A percentile compares a stretch with the other conserved stretches of the same genome.
Evolutionary conservation across 2,888 invertebrate genomes (phyloP).

Genomic region (Diaprepes abbreviatus): DNA sequence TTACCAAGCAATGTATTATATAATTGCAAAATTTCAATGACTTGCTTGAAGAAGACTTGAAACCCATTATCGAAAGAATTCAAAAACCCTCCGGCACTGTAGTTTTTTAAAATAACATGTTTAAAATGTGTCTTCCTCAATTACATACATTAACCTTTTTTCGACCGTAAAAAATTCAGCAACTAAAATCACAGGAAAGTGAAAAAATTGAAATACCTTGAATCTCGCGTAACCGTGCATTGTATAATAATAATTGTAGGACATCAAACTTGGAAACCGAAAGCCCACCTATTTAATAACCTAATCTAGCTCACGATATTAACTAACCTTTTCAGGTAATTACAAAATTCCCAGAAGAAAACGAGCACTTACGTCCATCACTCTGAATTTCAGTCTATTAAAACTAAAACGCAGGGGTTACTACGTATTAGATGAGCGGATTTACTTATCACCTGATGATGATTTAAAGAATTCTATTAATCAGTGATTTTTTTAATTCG

Average conservation of each 20-base stretch:
- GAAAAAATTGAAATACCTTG: slow-evolving; percentile 10
- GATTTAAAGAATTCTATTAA: too few species aligned
- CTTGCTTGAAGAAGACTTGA: too few species aligned
- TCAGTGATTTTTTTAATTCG: too few species aligned
- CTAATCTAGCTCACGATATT: slow-evolving; percentile 44
- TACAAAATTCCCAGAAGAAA: slow-evolving; percentile 45
- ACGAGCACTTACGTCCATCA: slow-evolving; percentile 46
- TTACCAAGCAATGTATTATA: too few species aligned
- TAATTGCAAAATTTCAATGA: too few species aligned
- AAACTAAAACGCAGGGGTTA: slow-evolving; percentile 24
- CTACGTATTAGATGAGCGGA: slow-evolving; percentile 10
- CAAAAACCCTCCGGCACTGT: too few species aligned
- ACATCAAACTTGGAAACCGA: slow-evolving; percentile 26
- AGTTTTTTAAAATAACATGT: too few species aligned
- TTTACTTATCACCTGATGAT: too few species aligned
- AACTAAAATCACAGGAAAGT: background rate
- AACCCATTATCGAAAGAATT: too few species aligned
- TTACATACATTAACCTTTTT: too few species aligned
- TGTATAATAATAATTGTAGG: slow-evolving; percentile 20
- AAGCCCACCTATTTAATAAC: slow-evolving; percentile 43
- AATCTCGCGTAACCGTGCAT: slow-evolving; percentile 8
- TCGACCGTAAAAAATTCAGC: too few species aligned
- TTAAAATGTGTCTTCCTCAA: too few species aligned
- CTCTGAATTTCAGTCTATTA: slow-evolving; percentile 31
- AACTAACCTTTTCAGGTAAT: slow-evolving; percentile 46